These are phyloP conservation scores for Anthoscopus minutus DNA, from an alignment of 2,113 vertebrate genomes.

Conservation along the genomic window DNA sequence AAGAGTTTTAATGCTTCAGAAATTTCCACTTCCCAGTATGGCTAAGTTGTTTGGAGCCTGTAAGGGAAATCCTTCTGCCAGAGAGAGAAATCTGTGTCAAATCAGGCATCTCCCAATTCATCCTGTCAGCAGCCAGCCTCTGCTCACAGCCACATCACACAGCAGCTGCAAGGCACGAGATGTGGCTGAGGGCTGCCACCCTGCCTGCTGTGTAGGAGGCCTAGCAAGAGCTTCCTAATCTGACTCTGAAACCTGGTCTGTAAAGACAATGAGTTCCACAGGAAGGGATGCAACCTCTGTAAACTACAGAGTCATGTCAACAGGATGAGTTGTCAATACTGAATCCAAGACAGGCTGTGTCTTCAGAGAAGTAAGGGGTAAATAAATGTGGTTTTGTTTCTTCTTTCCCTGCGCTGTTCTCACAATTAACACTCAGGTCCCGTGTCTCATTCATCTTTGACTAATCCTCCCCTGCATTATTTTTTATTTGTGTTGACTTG, in stretches of 20 bases:
- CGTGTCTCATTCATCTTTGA: not conserved
- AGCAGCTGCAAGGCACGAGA: not conserved
- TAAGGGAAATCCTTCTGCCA: not conserved
- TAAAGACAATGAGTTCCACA: not conserved
- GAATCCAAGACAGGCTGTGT: not conserved
- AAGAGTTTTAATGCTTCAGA: not conserved
- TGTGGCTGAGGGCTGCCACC: not conserved
- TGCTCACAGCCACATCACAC: not conserved
- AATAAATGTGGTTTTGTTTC: not conserved
- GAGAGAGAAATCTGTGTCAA: not conserved
- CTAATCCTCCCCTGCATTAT: not conserved
- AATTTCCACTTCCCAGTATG: not conserved
- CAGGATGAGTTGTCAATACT: not conserved
- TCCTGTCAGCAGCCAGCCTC: not conserved
- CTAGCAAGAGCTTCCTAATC: not conserved
- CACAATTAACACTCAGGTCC: not conserved
- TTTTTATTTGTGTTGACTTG: slow-evolving; percentile 60
- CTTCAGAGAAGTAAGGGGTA: not conserved
- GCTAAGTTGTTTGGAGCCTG: not conserved
- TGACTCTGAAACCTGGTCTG: not conserved
- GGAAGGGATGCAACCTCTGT: not conserved
- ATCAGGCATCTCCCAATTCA: not conserved
- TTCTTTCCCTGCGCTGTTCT: not conserved
- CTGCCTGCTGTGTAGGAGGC: not conserved
- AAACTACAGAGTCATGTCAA: not conserved